These are phyloP conservation scores for Orestias chungarensis DNA, from an alignment of 2,797 vertebrate genomes.

Conservation along the genomic window DNA sequence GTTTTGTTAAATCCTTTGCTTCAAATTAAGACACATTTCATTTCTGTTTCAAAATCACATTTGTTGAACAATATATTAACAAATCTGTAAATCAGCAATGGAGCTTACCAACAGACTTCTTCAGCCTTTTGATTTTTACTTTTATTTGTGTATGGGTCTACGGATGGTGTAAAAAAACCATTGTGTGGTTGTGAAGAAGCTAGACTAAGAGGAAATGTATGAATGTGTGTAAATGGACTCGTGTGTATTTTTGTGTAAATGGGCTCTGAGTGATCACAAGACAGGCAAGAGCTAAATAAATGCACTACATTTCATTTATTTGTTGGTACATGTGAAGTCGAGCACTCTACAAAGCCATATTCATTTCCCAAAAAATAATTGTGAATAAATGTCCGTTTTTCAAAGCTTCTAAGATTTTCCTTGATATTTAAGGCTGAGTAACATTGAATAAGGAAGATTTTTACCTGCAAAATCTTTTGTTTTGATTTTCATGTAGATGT, in stretches of 20 bases:
- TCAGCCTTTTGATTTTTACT: background rate
- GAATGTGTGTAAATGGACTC: background rate
- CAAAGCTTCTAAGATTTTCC: background rate
- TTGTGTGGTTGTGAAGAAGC: background rate
- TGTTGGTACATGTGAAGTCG: background rate
- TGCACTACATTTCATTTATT: background rate
- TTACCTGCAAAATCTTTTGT: background rate
- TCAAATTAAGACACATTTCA: background rate
- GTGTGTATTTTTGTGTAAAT: background rate
- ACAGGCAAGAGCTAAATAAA: background rate
- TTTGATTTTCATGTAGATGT: background rate
- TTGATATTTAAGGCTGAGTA: background rate
- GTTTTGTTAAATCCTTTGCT: background rate
- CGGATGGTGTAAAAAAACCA: background rate
- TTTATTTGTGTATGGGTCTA: background rate
- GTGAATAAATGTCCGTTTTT: background rate
- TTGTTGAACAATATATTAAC: background rate
- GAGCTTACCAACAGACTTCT: background rate
- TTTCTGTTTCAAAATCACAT: background rate
- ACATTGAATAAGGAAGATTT: background rate
- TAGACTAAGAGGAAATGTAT: background rate
- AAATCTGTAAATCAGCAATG: background rate
- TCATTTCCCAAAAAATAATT: slow-evolving; percentile 1
- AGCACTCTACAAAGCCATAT: background rate
- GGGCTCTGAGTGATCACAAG: background rate